These are phyloP conservation scores for Coendou prehensilis DNA, from an alignment of 2,797 vertebrate species.

Conservation along the genomic window DNA sequence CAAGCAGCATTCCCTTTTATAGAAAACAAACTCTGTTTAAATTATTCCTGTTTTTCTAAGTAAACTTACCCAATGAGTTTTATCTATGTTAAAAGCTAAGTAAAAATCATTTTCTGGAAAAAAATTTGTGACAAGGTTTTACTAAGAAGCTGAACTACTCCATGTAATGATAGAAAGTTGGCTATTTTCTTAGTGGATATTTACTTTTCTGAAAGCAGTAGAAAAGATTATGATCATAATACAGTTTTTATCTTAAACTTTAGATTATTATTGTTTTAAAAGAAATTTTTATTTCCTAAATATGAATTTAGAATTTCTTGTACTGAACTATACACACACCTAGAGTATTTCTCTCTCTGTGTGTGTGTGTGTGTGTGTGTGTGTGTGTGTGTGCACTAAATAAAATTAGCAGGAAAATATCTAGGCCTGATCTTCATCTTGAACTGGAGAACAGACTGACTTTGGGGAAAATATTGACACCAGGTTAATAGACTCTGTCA, in stretches of 20 bases:
- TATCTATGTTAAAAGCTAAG: not conserved
- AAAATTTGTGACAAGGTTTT: not conserved
- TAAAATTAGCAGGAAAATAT: not conserved
- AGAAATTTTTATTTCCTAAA: not conserved
- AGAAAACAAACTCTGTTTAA: conserved; percentile 11
- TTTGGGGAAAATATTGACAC: not conserved
- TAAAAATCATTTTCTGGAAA: not conserved
- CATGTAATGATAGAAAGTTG: not conserved
- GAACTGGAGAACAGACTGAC: not conserved
- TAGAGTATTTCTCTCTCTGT: not conserved
- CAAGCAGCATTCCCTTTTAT: not conserved
- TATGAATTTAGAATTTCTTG: not conserved
- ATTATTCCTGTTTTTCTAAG: not conserved
- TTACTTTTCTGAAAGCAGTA: conserved; percentile 15
- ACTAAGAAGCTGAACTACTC: not conserved
- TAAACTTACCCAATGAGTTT: not conserved
- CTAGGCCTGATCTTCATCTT: not conserved
- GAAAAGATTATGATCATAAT: not conserved
- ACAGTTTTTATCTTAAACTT: not conserved
- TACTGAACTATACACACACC: not conserved
- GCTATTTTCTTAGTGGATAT: not conserved
- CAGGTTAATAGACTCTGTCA: not conserved
- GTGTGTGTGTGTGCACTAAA: not conserved
- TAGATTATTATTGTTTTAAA: conserved; percentile 20
- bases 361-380: not conserved